phyloP scores from a whole-genome alignment of 2,113 vertebrate species.

The Gnathonemus echidnorhynchus region DNA sequence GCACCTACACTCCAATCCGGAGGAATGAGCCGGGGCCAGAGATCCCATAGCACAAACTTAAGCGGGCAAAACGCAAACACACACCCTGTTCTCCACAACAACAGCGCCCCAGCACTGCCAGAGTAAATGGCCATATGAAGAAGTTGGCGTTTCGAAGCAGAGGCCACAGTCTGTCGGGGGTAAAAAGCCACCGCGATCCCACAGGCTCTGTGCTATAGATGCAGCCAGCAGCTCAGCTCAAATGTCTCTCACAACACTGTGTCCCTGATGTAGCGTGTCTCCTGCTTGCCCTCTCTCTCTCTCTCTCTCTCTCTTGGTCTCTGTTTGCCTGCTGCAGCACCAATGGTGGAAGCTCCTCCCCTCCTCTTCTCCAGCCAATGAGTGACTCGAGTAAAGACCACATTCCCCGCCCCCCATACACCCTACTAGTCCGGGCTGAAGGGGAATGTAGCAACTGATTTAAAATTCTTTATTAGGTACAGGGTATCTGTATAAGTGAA shows the following conservation, averaged over 20 bases:
- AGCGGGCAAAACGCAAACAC: neutral
- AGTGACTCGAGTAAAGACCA: slow-evolving; percentile 18
- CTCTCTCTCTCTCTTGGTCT: slow-evolving; percentile 16
- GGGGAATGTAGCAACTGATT: neutral
- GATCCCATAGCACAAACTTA: neutral
- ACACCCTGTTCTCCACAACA: neutral
- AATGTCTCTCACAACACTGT: neutral
- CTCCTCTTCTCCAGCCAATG: slow-evolving; percentile 26
- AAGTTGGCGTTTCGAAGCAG: neutral
- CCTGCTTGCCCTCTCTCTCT: slow-evolving; percentile 5
- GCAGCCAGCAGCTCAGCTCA: slow-evolving; percentile 7
- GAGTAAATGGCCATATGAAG: neutral
- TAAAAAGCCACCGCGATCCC: neutral
- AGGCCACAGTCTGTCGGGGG: neutral
- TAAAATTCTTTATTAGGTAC: neutral
- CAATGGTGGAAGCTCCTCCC: slow-evolving; percentile 24
- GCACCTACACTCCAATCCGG: neutral
- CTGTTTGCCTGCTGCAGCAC: neutral
- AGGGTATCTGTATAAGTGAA: neutral
- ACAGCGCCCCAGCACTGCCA: neutral
- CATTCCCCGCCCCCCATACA: slow-evolving; percentile 27
- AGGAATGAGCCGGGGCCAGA: neutral
- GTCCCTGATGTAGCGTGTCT: neutral
- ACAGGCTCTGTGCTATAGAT: neutral
- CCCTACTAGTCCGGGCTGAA: neutral